Conservation (phyloP, 2,797 vertebrate genomes). For the Ctenopoma kingsleyae region DNA sequence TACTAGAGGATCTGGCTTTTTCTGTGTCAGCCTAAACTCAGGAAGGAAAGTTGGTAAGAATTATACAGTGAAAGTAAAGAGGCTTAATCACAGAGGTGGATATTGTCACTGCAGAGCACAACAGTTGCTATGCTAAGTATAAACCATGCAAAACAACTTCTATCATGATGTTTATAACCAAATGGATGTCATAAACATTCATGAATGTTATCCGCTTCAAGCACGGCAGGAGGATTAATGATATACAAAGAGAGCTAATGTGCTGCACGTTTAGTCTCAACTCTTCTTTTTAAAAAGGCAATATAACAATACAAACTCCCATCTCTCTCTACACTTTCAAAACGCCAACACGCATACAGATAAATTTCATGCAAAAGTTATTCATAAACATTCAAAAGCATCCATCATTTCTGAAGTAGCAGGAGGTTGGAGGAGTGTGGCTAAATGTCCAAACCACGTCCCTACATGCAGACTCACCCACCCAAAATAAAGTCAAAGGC, state of each 20-base stretch:
- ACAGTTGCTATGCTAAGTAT: slow-evolving; percentile 46
- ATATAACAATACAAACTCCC: background rate
- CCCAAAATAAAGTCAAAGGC: slow-evolving; percentile 68
- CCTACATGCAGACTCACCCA: slow-evolving; percentile 56
- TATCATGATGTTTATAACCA: slow-evolving; percentile 38
- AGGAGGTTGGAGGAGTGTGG: slow-evolving; percentile 19
- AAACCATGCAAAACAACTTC: slow-evolving; percentile 58
- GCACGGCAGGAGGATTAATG: slow-evolving; percentile 31
- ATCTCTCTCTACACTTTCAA: slow-evolving; percentile 8
- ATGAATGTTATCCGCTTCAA: slow-evolving; percentile 29
- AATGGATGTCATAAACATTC: slow-evolving; percentile 39
- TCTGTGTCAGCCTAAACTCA: slow-evolving; percentile 93
- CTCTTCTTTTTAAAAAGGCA: slow-evolving; percentile 18
- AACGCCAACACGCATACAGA: slow-evolving; percentile 24
- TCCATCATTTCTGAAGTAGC: slow-evolving; percentile 30
- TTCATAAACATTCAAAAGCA: slow-evolving; percentile 26
- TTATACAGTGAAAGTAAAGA: slow-evolving; percentile 38
- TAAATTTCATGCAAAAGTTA: slow-evolving; percentile 49
- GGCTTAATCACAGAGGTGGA: slow-evolving; percentile 28
- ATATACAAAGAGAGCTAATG: slow-evolving; percentile 32
- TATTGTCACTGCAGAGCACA: slow-evolving; percentile 28
- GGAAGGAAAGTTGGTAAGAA: slow-evolving; percentile 71
- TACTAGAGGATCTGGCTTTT: slow-evolving; percentile 89
- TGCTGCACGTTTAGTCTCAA: slow-evolving; percentile 13
- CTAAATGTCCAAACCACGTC: slow-evolving; percentile 44